Conservation (phyloP, 2,113 vertebrate genomes). For the Empidonax traillii region DNA sequence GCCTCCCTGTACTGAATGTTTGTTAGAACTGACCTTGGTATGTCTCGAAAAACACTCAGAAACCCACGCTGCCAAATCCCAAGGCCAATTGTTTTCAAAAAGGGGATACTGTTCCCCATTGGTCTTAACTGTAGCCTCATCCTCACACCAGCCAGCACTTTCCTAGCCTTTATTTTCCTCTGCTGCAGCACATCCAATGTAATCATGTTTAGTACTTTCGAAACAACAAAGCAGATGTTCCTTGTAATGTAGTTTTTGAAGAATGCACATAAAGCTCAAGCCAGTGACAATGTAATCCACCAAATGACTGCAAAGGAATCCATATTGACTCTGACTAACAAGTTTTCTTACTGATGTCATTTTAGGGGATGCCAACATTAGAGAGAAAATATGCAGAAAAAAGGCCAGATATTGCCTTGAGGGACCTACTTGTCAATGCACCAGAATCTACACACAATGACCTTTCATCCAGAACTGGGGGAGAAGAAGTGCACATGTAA, state of each 20-base stretch:
- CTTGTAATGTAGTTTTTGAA: slow-evolving; percentile 52
- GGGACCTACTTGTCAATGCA: neutral
- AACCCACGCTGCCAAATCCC: neutral
- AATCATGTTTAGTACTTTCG: slow-evolving; percentile 41
- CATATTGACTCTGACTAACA: slow-evolving; percentile 12
- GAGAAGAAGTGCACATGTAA: neutral
- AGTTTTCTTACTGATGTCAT: slow-evolving; percentile 69
- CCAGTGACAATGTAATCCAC: slow-evolving; percentile 52
- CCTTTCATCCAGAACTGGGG: neutral
- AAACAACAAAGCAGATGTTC: slow-evolving; percentile 69
- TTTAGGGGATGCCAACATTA: slow-evolving; percentile 48
- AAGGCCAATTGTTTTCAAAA: slow-evolving; percentile 38
- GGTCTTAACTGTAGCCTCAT: slow-evolving; percentile 25
- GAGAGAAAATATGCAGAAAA: slow-evolving; percentile 53
- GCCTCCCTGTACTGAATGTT: neutral
- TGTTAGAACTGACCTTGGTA: neutral
- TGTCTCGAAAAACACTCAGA: neutral
- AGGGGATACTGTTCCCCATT: neutral
- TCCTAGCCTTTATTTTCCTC: slow-evolving; percentile 24
- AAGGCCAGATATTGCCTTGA: slow-evolving; percentile 15
- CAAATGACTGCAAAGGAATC: slow-evolving; percentile 55
- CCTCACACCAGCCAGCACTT: neutral
- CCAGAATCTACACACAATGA: neutral
- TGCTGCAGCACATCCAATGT: neutral
- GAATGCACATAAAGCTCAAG: slow-evolving; percentile 33